Conservation (phyloP, 2,797 vertebrate genomes). For the Phaenicophaeus curvirostris region DNA sequence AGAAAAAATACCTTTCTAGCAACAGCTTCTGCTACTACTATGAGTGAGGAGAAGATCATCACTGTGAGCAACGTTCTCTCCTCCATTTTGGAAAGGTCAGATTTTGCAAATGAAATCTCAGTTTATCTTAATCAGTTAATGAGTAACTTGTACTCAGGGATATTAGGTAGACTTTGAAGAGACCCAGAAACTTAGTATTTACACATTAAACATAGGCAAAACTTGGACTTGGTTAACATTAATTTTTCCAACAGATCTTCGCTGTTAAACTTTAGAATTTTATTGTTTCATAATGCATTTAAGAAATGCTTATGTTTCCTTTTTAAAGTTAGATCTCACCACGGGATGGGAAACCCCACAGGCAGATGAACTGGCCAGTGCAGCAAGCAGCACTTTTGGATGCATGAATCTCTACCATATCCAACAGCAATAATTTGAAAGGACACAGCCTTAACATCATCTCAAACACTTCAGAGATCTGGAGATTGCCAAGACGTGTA, state of each 20-base stretch:
- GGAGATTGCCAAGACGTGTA: not conserved
- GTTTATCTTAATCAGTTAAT: constrained; percentile 58
- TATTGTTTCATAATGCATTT: not conserved
- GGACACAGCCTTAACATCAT: not conserved
- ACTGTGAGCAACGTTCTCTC: constrained; percentile 1
- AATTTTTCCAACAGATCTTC: constrained; percentile 2
- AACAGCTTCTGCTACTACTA: not conserved
- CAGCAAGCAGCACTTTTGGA: not conserved
- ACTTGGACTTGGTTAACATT: not conserved
- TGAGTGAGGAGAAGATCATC: constrained; percentile 31
- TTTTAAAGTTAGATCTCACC: not conserved
- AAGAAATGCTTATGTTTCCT: not conserved
- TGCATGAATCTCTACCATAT: not conserved
- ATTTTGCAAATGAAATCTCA: not conserved
- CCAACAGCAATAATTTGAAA: not conserved
- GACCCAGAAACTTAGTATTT: constrained; percentile 47
- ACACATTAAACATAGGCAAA: constrained; percentile 21
- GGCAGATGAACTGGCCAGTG: not conserved
- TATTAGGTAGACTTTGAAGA: constrained; percentile 15
- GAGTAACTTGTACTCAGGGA: constrained; percentile 11
- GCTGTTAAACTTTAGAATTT: not conserved
- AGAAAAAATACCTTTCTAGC: constrained; percentile 55
- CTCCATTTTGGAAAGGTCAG: constrained; percentile 49
- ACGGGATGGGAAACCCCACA: rapidly evolving
- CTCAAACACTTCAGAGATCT: not conserved